Conservation (phyloP, 2,888 invertebrate species). For the Leptura quadrifasciata region DNA sequence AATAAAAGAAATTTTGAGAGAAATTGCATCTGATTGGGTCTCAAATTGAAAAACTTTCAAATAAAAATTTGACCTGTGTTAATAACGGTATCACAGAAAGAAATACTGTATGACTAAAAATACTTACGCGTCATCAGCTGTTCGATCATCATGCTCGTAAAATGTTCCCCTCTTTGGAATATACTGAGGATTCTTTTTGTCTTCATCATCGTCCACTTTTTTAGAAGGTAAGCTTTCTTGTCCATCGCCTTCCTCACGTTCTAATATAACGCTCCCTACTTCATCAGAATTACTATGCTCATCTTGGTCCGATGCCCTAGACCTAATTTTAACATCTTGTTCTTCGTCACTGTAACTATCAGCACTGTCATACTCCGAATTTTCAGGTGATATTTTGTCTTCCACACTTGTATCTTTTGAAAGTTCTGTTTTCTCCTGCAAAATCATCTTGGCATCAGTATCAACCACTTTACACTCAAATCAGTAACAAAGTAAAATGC, state of each 20-base stretch:
- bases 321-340: constrained; percentile 57
- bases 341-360: constrained; percentile 68
- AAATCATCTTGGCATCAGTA: constrained; percentile 58
- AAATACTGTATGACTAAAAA: no score
- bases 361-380: constrained; percentile 71
- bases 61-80: no score
- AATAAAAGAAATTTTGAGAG: no score
- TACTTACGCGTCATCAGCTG: constrained; percentile 81
- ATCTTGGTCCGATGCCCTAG: constrained; percentile 60
- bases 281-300: constrained; percentile 75
- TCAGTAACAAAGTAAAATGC: constrained; percentile 50
- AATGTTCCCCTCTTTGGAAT: constrained; percentile 97
- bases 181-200: constrained; percentile 96
- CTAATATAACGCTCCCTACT: constrained; percentile 77
- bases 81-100: background rate
- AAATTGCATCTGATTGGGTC: no score
- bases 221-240: constrained; percentile 78
- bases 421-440: constrained; percentile 63
- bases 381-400: constrained; percentile 65
- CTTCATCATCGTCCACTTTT: constrained; percentile 94
- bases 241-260: constrained; percentile 83
- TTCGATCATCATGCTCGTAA: constrained; percentile 96
- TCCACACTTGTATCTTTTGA: constrained; percentile 52
- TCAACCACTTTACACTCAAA: constrained; percentile 33
- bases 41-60: no score